Conservation (phyloP, 2,888 invertebrate species). For the Amphipoea lucens region DNA sequence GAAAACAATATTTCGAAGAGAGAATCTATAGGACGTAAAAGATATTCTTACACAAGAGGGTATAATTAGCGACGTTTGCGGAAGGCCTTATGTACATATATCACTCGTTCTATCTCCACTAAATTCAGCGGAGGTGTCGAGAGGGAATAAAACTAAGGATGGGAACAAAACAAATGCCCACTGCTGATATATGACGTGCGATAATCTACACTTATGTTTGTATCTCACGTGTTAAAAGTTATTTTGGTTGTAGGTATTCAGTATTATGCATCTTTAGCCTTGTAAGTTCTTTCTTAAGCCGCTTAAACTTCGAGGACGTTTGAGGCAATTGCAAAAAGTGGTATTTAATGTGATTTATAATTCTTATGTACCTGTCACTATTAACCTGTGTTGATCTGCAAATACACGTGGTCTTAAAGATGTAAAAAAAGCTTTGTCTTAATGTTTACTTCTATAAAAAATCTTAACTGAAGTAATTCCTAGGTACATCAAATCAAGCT, state of each 20-base stretch:
- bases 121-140: constrained; percentile 58
- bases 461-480: not conserved
- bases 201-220: constrained; percentile 37
- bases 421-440: not conserved
- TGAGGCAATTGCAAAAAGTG: not conserved
- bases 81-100: constrained; percentile 28
- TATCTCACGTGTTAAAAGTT: constrained; percentile 6
- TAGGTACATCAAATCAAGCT: not conserved
- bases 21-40: not conserved
- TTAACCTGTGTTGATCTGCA: not conserved
- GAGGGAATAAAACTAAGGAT: constrained; percentile 57
- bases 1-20: not conserved
- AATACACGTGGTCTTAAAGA: not conserved
- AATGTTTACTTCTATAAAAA: not conserved
- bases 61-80: constrained; percentile 35
- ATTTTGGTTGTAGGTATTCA: not conserved
- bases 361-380: not conserved
- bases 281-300: not conserved
- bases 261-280: not conserved
- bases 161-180: constrained; percentile 49
- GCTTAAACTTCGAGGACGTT: not conserved
- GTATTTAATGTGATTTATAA: not conserved
- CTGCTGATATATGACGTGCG: constrained; percentile 32
- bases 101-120: constrained; percentile 49
- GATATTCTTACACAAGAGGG: constrained; percentile 15